Conservation (phyloP, 1,140 invertebrate genomes). For the Leptestheria dahalacensis region DNA sequence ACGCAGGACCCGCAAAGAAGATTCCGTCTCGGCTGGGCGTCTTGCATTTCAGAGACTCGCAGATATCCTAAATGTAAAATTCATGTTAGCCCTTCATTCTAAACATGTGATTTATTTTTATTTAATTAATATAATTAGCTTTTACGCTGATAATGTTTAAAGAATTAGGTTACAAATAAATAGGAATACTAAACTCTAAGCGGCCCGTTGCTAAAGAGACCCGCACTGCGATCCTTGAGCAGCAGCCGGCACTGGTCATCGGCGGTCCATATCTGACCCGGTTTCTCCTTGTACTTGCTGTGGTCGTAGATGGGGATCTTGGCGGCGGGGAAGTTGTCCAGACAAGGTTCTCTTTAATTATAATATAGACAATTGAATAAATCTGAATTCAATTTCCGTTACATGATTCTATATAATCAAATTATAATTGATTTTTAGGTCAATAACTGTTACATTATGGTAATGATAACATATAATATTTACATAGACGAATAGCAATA, state of each 20-base stretch:
- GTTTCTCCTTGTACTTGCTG: slow-evolving; percentile 41
- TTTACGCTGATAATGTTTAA: no score
- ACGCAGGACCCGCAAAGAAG: slow-evolving; percentile 58
- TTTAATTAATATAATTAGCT: no score
- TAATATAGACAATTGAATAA: no score
- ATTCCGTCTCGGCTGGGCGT: slow-evolving; percentile 54
- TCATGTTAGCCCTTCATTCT: no score
- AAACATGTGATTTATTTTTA: no score
- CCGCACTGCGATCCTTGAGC: slow-evolving; percentile 47
- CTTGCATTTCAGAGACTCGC: slow-evolving; percentile 58
- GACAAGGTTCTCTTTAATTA: slow-evolving; percentile 42
- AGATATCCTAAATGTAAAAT: slow-evolving; percentile 25
- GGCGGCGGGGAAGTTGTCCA: slow-evolving; percentile 35
- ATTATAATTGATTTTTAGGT: no score
- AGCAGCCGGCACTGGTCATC: slow-evolving; percentile 51
- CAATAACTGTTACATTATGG: no score
- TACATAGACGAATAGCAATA: no score
- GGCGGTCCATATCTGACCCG: slow-evolving; percentile 47
- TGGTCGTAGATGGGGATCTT: slow-evolving; percentile 31
- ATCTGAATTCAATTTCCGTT: no score
- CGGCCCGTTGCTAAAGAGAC: slow-evolving; percentile 25
- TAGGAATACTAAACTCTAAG: not conserved
- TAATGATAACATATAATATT: no score
- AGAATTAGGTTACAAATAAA: no score
- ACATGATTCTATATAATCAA: no score